Conservation (phyloP, 2,888 invertebrate species). For the Nesidiocoris tenuis region DNA sequence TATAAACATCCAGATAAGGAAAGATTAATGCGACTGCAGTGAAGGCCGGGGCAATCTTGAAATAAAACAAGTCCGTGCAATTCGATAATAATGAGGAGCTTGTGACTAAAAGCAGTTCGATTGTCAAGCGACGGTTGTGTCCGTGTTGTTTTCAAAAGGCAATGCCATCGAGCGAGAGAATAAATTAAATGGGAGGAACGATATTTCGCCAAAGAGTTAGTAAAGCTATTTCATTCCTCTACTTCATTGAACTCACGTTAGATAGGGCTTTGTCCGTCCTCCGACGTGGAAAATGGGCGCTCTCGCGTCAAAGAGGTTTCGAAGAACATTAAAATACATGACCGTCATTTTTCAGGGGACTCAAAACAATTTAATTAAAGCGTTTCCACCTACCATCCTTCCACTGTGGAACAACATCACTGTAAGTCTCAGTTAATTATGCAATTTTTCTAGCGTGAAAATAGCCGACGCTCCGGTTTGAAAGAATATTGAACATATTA, state of each 20-base stretch:
- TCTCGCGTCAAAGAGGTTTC: not conserved
- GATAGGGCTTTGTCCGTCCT: conserved; percentile 4
- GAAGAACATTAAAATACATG: conserved; percentile 8
- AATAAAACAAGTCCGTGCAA: not conserved
- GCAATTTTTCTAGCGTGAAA: not conserved
- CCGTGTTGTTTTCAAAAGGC: not conserved
- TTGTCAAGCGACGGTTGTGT: not conserved
- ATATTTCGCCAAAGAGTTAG: conserved; percentile 4
- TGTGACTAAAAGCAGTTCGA: conserved; percentile 12
- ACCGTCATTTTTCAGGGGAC: conserved; percentile 2
- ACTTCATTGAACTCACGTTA: conserved; percentile 15
- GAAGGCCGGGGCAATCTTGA: conserved; percentile 4
- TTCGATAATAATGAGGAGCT: conserved; percentile 10
- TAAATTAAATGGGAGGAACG: not conserved
- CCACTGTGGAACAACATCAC: not conserved
- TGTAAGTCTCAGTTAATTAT: not conserved
- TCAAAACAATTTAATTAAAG: not conserved
- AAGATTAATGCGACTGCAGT: conserved; percentile 14
- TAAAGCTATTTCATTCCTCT: conserved; percentile 7
- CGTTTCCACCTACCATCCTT: not conserved
- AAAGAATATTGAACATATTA: too few species aligned
- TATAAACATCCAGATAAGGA: conserved; percentile 10
- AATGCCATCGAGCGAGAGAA: not conserved
- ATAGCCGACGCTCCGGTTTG: too few species aligned
- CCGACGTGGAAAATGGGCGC: not conserved